phyloP scores from a whole-genome alignment of 2,113 vertebrate genomes.

The Eudyptes chrysolophus region DNA sequence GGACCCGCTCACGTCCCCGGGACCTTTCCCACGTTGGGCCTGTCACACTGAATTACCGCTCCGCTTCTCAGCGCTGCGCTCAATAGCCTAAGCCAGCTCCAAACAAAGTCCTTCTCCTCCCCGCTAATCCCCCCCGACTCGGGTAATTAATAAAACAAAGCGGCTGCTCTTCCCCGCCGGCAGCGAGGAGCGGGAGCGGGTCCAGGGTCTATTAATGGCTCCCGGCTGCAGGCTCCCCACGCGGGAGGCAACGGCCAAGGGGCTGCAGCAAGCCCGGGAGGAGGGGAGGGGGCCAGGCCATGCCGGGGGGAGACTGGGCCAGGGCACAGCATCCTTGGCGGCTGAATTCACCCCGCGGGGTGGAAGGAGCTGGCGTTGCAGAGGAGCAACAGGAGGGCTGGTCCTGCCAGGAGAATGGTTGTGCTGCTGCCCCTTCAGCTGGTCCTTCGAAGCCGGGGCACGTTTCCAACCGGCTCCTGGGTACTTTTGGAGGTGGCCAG shows the following conservation, averaged over 20 bases:
- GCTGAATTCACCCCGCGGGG: rapidly evolving
- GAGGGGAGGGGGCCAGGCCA: neutral
- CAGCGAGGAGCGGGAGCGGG: neutral
- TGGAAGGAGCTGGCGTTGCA: neutral
- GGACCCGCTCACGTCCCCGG: constrained; percentile 56
- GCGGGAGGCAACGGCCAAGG: rapidly evolving
- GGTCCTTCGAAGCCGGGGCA: neutral
- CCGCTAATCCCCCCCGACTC: neutral
- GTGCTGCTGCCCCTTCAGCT: neutral
- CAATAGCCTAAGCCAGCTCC: neutral
- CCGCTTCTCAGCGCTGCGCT: neutral
- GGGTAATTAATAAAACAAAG: constrained; percentile 42
- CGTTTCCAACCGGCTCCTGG: neutral
- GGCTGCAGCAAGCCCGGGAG: neutral
- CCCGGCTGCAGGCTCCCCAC: neutral
- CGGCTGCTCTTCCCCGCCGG: neutral
- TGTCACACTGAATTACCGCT: constrained; percentile 43
- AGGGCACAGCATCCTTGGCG: neutral
- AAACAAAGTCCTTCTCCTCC: neutral
- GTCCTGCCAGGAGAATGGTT: neutral
- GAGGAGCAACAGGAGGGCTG: neutral
- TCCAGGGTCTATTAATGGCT: neutral
- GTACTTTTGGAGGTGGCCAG: neutral
- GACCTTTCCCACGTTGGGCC: constrained; percentile 71
- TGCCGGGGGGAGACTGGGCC: too few species aligned